Evolutionary conservation across 2,113 vertebrate genomes (phyloP).

Genomic region (Neolamprologus hecqui): DNA sequence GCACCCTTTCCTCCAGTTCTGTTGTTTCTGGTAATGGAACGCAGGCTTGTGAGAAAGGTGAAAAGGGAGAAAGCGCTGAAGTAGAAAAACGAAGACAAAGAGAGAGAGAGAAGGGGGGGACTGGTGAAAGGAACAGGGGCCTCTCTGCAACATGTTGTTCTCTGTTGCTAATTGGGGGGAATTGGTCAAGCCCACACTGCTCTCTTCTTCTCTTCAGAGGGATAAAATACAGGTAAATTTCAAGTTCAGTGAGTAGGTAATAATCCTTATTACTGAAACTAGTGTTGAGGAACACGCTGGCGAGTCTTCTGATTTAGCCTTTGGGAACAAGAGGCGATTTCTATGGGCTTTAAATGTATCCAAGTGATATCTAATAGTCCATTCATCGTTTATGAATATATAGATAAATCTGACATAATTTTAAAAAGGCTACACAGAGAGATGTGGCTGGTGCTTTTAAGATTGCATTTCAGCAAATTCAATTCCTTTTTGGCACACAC

Average conservation of each 20-base stretch:
- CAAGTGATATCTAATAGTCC: not conserved
- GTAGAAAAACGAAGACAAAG: not conserved
- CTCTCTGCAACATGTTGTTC: not conserved
- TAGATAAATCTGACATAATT: not conserved
- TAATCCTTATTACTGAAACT: not conserved
- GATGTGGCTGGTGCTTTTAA: not conserved
- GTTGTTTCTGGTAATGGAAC: conserved; percentile 9
- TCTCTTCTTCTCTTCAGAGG: not conserved
- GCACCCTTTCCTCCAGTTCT: not conserved
- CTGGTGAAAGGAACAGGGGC: not conserved
- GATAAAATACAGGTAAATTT: not conserved
- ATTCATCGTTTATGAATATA: not conserved
- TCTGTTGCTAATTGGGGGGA: conserved; percentile 3
- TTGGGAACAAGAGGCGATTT: not conserved
- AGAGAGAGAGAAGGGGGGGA: not conserved
- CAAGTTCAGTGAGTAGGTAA: not conserved
- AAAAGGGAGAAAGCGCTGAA: not conserved
- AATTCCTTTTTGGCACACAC: not conserved
- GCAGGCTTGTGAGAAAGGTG: not conserved
- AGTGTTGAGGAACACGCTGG: not conserved
- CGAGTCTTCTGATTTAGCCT: not conserved
- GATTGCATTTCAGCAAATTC: not conserved
- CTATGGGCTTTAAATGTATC: not conserved
- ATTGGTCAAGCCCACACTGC: not conserved
- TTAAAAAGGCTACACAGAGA: not conserved